Evolutionary conservation across 2,888 invertebrate species (phyloP).

Genomic region (Allacma fusca): DNA sequence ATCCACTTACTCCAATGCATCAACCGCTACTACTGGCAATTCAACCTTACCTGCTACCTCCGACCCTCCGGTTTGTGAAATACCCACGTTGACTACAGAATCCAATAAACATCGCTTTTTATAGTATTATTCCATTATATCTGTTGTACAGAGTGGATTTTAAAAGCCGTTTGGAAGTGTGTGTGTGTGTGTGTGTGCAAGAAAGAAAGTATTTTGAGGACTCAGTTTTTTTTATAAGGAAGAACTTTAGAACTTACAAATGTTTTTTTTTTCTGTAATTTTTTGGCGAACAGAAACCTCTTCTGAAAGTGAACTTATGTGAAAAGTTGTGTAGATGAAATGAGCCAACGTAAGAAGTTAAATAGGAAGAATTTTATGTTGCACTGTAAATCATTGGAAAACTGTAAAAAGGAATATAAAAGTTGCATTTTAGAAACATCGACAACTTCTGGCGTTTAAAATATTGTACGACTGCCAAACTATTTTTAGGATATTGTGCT

Average conservation of each 20-base stretch:
- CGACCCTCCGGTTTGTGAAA: slow-evolving; percentile 53
- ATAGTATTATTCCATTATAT: slow-evolving; percentile 14
- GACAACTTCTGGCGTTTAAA: slow-evolving; percentile 15
- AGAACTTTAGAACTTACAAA: neutral
- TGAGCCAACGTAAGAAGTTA: slow-evolving; percentile 4
- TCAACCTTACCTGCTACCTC: slow-evolving; percentile 54
- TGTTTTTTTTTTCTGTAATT: neutral
- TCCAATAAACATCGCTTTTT: slow-evolving; percentile 26
- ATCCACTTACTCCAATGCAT: slow-evolving; percentile 60
- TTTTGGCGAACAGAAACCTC: neutral
- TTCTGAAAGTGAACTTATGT: neutral
- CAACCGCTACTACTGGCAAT: slow-evolving; percentile 58
- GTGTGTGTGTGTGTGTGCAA: neutral
- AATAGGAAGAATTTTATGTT: neutral
- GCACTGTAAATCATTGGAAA: slow-evolving; percentile 12
- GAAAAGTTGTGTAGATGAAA: neutral
- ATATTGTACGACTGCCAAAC: slow-evolving; percentile 8
- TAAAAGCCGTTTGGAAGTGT: neutral
- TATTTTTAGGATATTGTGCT: neutral
- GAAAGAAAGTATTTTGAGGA: neutral
- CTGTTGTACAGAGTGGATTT: neutral
- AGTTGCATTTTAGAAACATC: slow-evolving; percentile 16
- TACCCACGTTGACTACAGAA: neutral
- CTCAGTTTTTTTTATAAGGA: neutral
- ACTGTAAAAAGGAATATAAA: slow-evolving; percentile 3